These are phyloP conservation scores for Caenorhabditis uteleia DNA, from an alignment of 2,888 invertebrate species.

Conservation along the genomic window DNA sequence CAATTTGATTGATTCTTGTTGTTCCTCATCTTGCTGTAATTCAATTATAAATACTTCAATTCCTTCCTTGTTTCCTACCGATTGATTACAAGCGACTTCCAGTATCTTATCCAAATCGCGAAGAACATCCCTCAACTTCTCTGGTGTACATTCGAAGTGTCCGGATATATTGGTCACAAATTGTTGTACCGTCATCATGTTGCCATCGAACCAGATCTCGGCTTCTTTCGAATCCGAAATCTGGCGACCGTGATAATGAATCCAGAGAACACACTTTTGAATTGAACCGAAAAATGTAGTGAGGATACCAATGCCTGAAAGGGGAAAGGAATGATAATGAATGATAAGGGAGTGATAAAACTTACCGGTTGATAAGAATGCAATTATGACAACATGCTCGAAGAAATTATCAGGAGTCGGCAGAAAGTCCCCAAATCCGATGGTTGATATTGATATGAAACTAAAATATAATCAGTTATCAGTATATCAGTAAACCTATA, in stretches of 20 bases:
- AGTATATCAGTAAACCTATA: not conserved
- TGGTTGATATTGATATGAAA: conserved; percentile 63
- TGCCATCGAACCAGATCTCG: conserved; percentile 60
- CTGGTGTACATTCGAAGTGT: conserved; percentile 49
- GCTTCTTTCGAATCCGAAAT: conserved; percentile 49
- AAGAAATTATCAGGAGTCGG: conserved; percentile 45
- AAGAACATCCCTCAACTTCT: conserved; percentile 45
- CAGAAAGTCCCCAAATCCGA: conserved; percentile 59
- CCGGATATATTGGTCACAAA: conserved; percentile 51
- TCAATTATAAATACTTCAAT: too few relatives aligned
- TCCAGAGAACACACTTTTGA: conserved; percentile 49
- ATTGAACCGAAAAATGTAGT: conserved; percentile 52
- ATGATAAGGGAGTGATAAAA: too few relatives aligned
- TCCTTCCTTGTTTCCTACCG: not conserved
- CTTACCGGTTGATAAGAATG: conserved; percentile 51
- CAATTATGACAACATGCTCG: conserved; percentile 45
- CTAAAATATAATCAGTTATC: conserved; percentile 27
- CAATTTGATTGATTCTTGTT: too few relatives aligned
- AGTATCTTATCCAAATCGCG: conserved; percentile 53
- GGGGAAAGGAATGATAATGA: not conserved
- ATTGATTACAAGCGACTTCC: conserved; percentile 42
- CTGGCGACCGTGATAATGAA: conserved; percentile 45
- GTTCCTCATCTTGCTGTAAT: too few relatives aligned
- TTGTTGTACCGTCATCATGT: conserved; percentile 54
- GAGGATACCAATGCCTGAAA: conserved; percentile 53